Conservation (phyloP, 2,888 invertebrate species). For the Tubulanus polymorphus region DNA sequence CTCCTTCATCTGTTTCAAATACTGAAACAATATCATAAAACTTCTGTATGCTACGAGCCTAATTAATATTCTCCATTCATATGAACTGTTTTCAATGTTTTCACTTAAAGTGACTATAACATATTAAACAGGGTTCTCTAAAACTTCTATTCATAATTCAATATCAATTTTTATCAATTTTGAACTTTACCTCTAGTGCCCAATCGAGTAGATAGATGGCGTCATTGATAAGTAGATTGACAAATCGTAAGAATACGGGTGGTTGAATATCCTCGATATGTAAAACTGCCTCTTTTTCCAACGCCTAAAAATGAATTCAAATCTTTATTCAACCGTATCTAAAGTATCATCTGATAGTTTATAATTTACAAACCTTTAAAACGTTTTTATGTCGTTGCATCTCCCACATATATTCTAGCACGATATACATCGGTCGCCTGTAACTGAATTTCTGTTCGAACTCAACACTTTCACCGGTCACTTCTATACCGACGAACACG, state of each 20-base stretch:
- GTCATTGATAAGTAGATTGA: conserved; percentile 95
- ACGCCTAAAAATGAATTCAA: conserved; percentile 55
- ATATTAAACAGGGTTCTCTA: too few species aligned
- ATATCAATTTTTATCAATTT: too few species aligned
- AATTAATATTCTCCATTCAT: too few species aligned
- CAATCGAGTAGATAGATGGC: conserved; percentile 93
- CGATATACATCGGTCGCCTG: conserved; percentile 87
- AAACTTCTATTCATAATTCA: too few species aligned
- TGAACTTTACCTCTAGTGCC: conserved; percentile 60
- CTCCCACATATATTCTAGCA: conserved; percentile 88
- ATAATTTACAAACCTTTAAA: conserved; percentile 65
- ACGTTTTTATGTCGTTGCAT: conserved; percentile 71
- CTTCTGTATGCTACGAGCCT: too few species aligned
- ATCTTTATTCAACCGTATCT: too few species aligned
- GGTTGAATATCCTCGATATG: conserved; percentile 88
- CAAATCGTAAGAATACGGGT: conserved; percentile 87
- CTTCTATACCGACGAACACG: conserved; percentile 95
- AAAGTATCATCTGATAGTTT: too few species aligned
- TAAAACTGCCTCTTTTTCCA: conserved; percentile 75
- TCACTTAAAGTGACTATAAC: too few species aligned
- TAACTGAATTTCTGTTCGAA: conserved; percentile 98
- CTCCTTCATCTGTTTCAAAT: conserved; percentile 79
- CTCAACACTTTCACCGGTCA: conserved; percentile 92
- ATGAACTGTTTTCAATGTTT: too few species aligned
- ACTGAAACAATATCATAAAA: conserved; percentile 54